Evolutionary conservation across 23 tunicate species (phyloP), one percentile per base, ranked within the genome.

Genomic region (Styela plicata): DNA sequence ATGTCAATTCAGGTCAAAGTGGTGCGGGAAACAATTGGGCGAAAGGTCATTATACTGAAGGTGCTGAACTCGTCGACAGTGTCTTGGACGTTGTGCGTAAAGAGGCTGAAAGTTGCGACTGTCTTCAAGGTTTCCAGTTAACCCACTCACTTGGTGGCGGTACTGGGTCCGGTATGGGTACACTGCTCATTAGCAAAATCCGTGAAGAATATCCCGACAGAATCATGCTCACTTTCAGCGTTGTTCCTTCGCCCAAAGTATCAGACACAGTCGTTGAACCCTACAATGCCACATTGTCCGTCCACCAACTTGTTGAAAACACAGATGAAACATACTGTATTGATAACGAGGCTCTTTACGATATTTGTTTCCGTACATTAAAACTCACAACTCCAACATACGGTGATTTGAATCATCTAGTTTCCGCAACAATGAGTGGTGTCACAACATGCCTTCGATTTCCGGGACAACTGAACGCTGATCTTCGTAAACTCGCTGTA

Each of bases 1-100:
- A n/a, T n/a, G n/a, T 37, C 36, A 18, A 18, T 22, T 10, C 0
- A 80, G 74, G 97, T 19, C 99, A 95, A 84, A 90, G 96, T 83
- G 99, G 99, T 18, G 99, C 99, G 19, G 99, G 99, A 1, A 95
- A 95, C 83, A 95, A 95, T 85, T 95, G 99, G 99, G 99, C 99
- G 0, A 95, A 95, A 80, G 99, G 99, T 31, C 99, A 95, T 84
- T 95, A 95, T 92, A 95, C 99, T 16, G 99, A 91, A 76, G 97
- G 97, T 23, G 97, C 97, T 2, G 97, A 91, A 65, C 85, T 91
- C 36, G 97, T 91, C 22, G 97, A 91, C 80, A 88, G 92, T 24
- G 97, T 91, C 13, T 85, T 91, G 0, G 97, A 91, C 65, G 97
- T 91, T n/a, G 88, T 79, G 30, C 87, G 97, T 22, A 87, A 87